phyloP scores from a whole-genome alignment of 2,113 vertebrate genomes.

The Mungos mungo region DNA sequence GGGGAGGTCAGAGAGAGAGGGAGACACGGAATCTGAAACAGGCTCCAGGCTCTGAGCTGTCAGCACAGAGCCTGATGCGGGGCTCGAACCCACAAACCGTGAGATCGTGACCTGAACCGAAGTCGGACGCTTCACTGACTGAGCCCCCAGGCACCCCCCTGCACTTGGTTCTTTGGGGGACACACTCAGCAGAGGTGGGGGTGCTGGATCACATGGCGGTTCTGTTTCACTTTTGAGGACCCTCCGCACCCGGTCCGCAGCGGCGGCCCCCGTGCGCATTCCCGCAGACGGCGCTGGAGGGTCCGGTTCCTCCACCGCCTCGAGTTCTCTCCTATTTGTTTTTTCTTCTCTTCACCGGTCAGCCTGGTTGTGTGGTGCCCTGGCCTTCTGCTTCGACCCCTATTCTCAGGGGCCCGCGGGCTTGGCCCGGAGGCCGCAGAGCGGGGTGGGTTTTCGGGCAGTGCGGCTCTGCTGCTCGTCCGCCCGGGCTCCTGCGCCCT shows the following conservation, averaged over 20 bases:
- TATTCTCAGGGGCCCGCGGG: accelerated
- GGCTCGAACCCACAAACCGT: no score
- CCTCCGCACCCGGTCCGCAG: accelerated
- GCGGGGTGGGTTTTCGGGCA: background rate
- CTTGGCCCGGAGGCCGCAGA: accelerated
- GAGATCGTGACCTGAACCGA: no score
- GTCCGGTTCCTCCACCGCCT: accelerated
- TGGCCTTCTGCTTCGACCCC: background rate
- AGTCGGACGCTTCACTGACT: no score
- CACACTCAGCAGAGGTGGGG: background rate
- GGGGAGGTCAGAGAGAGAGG: no score
- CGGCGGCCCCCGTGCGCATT: background rate
- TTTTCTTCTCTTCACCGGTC: no score
- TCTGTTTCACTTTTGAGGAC: accelerated
- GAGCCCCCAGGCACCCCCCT: no score
- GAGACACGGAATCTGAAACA: no score
- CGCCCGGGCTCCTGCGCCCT: accelerated
- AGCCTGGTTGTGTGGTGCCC: background rate
- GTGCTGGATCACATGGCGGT: accelerated
- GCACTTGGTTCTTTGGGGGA: background rate
- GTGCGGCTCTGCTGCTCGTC: background rate
- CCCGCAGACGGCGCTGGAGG: accelerated
- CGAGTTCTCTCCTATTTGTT: background rate
- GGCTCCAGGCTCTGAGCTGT: no score
- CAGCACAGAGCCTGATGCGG: no score